phyloP scores from a whole-genome alignment of 1,140 invertebrate genomes.

The Lerema accius region DNA sequence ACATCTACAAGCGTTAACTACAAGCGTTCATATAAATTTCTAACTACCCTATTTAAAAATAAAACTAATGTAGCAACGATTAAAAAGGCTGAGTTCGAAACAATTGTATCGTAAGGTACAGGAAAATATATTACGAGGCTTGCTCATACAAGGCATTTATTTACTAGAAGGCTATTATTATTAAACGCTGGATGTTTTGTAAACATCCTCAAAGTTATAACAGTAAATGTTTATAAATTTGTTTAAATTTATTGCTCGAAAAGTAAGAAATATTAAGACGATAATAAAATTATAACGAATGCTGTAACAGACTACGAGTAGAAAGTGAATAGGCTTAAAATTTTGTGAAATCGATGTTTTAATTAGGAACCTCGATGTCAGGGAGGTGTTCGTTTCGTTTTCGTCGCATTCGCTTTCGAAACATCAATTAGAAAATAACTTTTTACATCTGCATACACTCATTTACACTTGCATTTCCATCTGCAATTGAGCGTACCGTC shows the following conservation, averaged over 20 bases:
- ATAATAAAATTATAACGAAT: slow-evolving; percentile 22
- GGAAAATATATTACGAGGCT: too few relatives aligned
- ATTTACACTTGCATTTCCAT: slow-evolving; percentile 35
- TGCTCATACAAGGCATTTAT: too few relatives aligned
- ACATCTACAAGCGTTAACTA: background rate
- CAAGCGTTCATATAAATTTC: background rate
- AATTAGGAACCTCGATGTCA: slow-evolving; percentile 26
- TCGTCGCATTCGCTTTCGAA: slow-evolving; percentile 30
- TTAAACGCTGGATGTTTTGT: too few relatives aligned
- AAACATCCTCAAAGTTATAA: background rate
- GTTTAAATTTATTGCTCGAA: background rate
- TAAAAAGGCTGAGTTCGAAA: background rate
- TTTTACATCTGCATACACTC: slow-evolving; percentile 34
- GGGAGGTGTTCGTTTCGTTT: slow-evolving; percentile 25
- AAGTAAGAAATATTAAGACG: slow-evolving; percentile 2
- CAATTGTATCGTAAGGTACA: too few relatives aligned
- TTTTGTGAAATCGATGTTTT: slow-evolving; percentile 29
- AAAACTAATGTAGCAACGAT: background rate
- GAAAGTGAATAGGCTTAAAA: slow-evolving; percentile 16
- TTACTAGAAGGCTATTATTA: too few relatives aligned
- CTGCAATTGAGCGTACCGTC: slow-evolving; percentile 32
- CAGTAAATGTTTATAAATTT: background rate
- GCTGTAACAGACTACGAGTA: slow-evolving; percentile 15
- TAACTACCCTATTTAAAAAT: slow-evolving; percentile 9
- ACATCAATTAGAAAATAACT: slow-evolving; percentile 34